Evolutionary conservation across 2,888 invertebrate species (phyloP), one percentile per base, ranked within the genome.

Genomic region (Euspilapteryx auroguttella): DNA sequence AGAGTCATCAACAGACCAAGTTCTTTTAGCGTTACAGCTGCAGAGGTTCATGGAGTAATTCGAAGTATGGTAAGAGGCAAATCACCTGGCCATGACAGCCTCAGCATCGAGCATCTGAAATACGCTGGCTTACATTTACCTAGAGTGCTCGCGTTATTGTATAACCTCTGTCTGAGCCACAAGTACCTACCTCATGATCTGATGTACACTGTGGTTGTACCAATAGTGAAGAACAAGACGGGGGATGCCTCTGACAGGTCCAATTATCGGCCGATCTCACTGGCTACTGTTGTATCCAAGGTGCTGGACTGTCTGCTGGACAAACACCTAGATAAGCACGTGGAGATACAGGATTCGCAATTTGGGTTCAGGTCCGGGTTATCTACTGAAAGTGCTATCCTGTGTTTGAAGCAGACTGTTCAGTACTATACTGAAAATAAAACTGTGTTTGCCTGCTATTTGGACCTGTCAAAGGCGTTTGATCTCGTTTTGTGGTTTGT

Each of bases 291-390:
- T 10, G 25, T 25, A 10, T 14, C 14, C 14, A 25, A 25, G 25
- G 25, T 13, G 25, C 14, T 25, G 25, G 25, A 25, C 25, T 14
- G 25, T 25, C 14, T 25, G 25, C 25, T 25, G 13, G 25, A 25
- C 14, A 25, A 25, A 14, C 8, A 25, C 14, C 10, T 25, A 4
- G 25, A 7, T 10, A 25, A 14, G 14, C 12, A 25, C 10, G 12
- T 25, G 3, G n/a, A 13, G 14, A 14, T 25, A 9, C 12, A 25
- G 13, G 25, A 25, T 14, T 14, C 25, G 9, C 25, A 25, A n/a
- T 25, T 25, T 14, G 25, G 25, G 10, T 25, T 25, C 15, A 25
- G 25, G 14, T 14, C 25, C 3, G 25, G 25, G 6, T 14, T 25
- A 14, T 25, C 25, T 13, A 25, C 25, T 7, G 25, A 14, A 25